These are phyloP conservation scores for Pipistrellus kuhlii DNA, from an alignment of 2,797 vertebrate species.

Conservation along the genomic window DNA sequence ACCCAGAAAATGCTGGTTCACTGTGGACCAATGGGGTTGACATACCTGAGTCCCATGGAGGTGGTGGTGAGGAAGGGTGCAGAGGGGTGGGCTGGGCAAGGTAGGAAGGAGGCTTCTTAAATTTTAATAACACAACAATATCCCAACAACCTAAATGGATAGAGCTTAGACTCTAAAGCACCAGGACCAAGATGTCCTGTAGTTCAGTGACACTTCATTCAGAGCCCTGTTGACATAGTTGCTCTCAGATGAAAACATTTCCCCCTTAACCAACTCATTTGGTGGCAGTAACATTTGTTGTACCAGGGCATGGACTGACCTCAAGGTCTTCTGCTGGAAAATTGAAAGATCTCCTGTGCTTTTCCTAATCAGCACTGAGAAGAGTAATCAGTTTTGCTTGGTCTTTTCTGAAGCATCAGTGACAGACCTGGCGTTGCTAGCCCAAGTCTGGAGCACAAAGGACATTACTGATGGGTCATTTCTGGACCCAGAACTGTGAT, in stretches of 20 bases:
- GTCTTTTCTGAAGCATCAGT: not conserved
- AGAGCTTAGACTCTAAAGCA: not conserved
- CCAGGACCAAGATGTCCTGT: not conserved
- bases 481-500: not conserved
- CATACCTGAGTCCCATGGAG: not conserved
- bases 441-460: not conserved
- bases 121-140: not conserved
- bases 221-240: not conserved
- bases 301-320: not conserved
- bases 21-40: not conserved
- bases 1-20: not conserved
- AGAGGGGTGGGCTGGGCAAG: not conserved
- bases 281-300: not conserved
- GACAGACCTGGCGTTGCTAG: not conserved
- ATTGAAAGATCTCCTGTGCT: not conserved
- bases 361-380: conserved; percentile 17
- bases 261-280: not conserved
- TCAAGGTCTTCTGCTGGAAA: not conserved
- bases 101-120: not conserved
- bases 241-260: not conserved
- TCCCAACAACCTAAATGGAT: not conserved
- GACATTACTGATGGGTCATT: too few species aligned
- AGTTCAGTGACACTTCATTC: conserved; percentile 4
- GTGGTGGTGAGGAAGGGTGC: not conserved
- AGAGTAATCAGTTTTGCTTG: not conserved